phyloP scores from a whole-genome alignment of 2,888 invertebrate species.

The Sialis fuliginosa region DNA sequence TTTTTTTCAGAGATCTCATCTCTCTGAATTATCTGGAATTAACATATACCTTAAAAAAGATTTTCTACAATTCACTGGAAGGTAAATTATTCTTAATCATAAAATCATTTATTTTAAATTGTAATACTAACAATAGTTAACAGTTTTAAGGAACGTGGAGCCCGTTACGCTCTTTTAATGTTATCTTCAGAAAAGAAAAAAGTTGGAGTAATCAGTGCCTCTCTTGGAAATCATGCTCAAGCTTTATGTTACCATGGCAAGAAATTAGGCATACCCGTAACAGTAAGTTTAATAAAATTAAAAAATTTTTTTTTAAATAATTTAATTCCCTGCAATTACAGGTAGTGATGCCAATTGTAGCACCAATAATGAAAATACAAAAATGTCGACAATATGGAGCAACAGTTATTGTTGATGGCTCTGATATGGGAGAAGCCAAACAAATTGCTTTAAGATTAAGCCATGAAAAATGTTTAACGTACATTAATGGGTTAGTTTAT shows the following conservation, averaged over 20 bases:
- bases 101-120: too few species aligned
- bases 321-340: neutral
- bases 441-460: slow-evolving; percentile 57
- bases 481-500: slow-evolving; percentile 66
- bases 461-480: slow-evolving; percentile 49
- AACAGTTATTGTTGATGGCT: slow-evolving; percentile 64
- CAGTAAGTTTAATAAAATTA: slow-evolving; percentile 19
- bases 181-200: slow-evolving; percentile 51
- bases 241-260: slow-evolving; percentile 54
- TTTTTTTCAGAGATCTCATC: slow-evolving; percentile 54
- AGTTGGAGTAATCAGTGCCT: slow-evolving; percentile 79
- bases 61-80: slow-evolving; percentile 87
- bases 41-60: slow-evolving; percentile 88
- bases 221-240: slow-evolving; percentile 87
- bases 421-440: slow-evolving; percentile 74
- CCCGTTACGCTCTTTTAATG: slow-evolving; percentile 66
- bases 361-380: slow-evolving; percentile 91
- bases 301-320: neutral
- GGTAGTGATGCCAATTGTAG: slow-evolving; percentile 86
- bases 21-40: slow-evolving; percentile 63
- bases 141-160: slow-evolving; percentile 90
- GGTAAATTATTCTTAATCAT: slow-evolving; percentile 30
- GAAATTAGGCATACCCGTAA: slow-evolving; percentile 39
- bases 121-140: neutral
- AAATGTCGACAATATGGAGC: slow-evolving; percentile 74